phyloP scores from a whole-genome alignment of 1,140 invertebrate genomes.

The Ostrea edulis region DNA sequence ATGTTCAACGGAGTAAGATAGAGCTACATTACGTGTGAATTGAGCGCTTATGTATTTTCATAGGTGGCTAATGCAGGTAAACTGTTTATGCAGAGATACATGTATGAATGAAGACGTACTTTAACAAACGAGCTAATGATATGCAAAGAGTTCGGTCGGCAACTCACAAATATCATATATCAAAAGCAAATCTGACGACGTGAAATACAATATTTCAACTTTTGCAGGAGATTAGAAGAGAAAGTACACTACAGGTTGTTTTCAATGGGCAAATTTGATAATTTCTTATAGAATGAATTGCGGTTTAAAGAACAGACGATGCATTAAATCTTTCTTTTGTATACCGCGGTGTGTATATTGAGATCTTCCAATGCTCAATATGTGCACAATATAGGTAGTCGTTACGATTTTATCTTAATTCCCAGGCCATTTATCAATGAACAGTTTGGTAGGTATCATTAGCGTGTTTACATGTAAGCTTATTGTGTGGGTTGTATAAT shows the following conservation, averaged over 20 bases:
- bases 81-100: not conserved
- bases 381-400: not conserved
- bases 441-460: not conserved
- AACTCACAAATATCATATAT: not conserved
- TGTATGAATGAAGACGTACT: not conserved
- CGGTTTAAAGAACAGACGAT: constrained; percentile 19
- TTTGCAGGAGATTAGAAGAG: not conserved
- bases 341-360: not conserved
- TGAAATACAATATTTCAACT: not conserved
- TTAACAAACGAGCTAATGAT: too few relatives aligned
- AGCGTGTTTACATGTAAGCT: not conserved
- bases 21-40: not conserved
- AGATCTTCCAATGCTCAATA: not conserved
- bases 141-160: not conserved
- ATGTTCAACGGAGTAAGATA: not conserved
- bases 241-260: not conserved
- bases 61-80: not conserved
- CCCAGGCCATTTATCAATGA: constrained; percentile 5
- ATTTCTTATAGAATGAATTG: not conserved
- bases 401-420: constrained; percentile 33
- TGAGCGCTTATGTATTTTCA: not conserved
- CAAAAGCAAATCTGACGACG: not conserved
- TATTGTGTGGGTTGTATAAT: not conserved
- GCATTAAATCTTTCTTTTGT: constrained; percentile 25
- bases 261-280: not conserved